Base-by-base conservation (phyloP, 2,888 invertebrate species). In the Ornithoptera alexandrae region DNA sequence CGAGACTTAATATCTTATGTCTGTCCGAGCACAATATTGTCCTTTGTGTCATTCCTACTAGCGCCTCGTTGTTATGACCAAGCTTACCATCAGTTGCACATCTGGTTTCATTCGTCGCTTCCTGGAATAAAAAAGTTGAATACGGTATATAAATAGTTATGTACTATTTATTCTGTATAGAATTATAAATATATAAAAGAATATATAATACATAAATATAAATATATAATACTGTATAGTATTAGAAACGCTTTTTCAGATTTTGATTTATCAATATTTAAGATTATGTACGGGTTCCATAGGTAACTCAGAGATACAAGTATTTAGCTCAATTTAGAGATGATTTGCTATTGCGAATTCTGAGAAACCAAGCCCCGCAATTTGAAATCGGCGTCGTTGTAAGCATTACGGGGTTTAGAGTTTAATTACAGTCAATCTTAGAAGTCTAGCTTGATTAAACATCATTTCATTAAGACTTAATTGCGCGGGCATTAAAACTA, bases 401-500 rank as follows among this genome's bases (percentile, higher is more conserved):
- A 39, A 66, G 62, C 57, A 62, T 65, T 57, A 57, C 61, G 65
- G 62, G 42, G 50, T 66, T 69, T 69, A 56, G 20, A 64, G 65
- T 61, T 66, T 70, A 66, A 70, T 70, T 70, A 50, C 65, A 58
- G 66, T 30, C 58, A 42, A 62, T 58, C 62, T 62, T 24, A 58
- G 62, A 66, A 62, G 36, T 62, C 53, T 22, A 66, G 36, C 62
- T 59, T 36, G 62, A 70, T 62, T 70, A 59, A 62, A 66, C 69
- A 62, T 65, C 62, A 62, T 66, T 70, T 62, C 65, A 62, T 66
- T 62, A 58, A 22, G 24, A 46, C 58, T 65, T 69, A 69, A 69
- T 69, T 69, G 69, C 65, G 39, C 62, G 56, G 53, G 57, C 60
- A 65, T 69, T 69, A 69, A 65, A 61, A 65, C 69, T 30, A 36